Evolutionary conservation across 2,113 vertebrate genomes (phyloP).

Genomic region (Hippocampus barbouri): DNA sequence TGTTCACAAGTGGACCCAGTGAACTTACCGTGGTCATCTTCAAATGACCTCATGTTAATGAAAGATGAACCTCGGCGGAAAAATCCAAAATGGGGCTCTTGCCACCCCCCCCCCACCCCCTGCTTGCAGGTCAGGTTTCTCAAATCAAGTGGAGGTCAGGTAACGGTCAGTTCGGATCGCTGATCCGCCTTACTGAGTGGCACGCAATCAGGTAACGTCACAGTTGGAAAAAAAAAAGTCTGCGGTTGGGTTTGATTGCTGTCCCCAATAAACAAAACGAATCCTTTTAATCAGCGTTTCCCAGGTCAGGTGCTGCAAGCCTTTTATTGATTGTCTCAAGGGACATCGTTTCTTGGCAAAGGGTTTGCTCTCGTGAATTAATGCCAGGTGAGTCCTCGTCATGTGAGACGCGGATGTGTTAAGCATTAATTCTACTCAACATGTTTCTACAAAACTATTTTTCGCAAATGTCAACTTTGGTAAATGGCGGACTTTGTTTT

Average conservation of each 20-base stretch:
- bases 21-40: background rate
- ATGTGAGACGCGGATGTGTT: background rate
- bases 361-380: background rate
- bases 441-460: background rate
- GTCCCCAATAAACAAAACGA: background rate
- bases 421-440: background rate
- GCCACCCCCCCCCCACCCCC: background rate
- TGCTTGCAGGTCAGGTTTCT: slow-evolving; percentile 3
- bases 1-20: background rate
- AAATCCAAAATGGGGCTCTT: slow-evolving; percentile 13
- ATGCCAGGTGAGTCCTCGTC: background rate
- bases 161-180: background rate
- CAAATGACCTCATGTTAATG: slow-evolving; percentile 21
- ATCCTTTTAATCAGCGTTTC: background rate
- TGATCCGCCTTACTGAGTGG: slow-evolving; percentile 14
- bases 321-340: background rate
- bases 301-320: background rate
- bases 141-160: slow-evolving; percentile 24
- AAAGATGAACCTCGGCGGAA: background rate
- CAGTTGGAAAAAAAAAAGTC: background rate
- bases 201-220: slow-evolving; percentile 8
- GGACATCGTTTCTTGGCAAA: background rate
- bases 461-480: background rate
- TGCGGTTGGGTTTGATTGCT: background rate
- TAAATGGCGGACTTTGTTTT: no score